phyloP scores from a whole-genome alignment of 2,888 invertebrate species.

The Isotomurus palustris region DNA sequence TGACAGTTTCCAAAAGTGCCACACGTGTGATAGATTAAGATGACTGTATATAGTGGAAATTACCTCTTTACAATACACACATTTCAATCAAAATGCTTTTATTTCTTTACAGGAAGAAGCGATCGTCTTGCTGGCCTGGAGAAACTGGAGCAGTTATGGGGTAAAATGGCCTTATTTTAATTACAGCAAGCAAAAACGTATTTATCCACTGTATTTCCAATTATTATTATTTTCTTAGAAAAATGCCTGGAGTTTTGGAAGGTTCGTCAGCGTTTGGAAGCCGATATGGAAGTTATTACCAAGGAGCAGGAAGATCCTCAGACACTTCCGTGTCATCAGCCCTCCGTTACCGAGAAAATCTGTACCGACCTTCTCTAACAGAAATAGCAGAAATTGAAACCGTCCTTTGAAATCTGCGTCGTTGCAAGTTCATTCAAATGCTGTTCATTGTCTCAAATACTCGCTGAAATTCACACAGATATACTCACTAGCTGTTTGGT shows the following conservation, averaged over 20 bases:
- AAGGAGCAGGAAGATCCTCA: background rate
- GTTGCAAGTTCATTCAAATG: no score
- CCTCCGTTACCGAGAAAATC: constrained; percentile 30
- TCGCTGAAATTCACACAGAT: no score
- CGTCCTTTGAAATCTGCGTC: constrained; percentile 35
- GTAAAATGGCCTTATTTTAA: background rate
- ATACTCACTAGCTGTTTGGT: no score
- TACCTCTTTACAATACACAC: no score
- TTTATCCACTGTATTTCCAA: background rate
- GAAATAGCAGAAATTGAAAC: constrained; percentile 43
- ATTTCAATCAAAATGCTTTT: background rate
- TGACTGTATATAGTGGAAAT: no score
- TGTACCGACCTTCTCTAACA: constrained; percentile 35
- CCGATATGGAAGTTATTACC: background rate
- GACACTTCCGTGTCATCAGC: background rate
- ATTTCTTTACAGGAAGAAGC: background rate
- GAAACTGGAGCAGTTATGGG: constrained; percentile 12
- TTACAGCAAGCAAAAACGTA: background rate
- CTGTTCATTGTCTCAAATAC: no score
- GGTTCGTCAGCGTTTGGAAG: background rate
- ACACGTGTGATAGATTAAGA: background rate
- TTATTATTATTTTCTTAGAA: no score
- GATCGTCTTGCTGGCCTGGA: constrained; percentile 30
- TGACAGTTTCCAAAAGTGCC: background rate
- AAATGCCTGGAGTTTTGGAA: background rate